Evolutionary conservation across 2,113 vertebrate species (phyloP).

Genomic region (Etheostoma spectabile): DNA sequence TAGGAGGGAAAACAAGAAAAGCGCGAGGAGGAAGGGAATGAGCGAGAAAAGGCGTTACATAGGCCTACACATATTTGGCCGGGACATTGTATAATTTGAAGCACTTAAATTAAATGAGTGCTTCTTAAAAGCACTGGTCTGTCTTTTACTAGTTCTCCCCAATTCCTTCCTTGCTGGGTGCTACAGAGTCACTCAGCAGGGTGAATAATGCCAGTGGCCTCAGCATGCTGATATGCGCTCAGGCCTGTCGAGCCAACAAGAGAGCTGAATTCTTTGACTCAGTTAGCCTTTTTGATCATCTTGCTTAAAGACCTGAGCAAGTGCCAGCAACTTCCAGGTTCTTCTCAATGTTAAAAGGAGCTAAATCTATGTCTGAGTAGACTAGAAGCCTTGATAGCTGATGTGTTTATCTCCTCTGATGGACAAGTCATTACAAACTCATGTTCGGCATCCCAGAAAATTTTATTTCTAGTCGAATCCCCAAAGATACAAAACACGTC

Average conservation of each 20-base stretch:
- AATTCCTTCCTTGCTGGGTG: slow-evolving; percentile 60
- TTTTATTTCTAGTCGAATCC: background rate
- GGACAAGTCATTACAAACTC: background rate
- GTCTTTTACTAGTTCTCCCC: slow-evolving; percentile 30
- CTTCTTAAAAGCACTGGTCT: slow-evolving; percentile 35
- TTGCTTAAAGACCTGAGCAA: slow-evolving; percentile 11
- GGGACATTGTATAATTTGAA: slow-evolving; percentile 59
- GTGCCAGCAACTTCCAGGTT: slow-evolving; percentile 18
- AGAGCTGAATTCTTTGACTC: slow-evolving; percentile 56
- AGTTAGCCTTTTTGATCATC: slow-evolving; percentile 28
- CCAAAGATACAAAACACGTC: background rate
- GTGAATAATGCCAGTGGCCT: slow-evolving; percentile 44
- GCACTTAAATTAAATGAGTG: slow-evolving; percentile 62
- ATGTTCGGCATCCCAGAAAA: background rate
- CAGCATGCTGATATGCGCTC: slow-evolving; percentile 72
- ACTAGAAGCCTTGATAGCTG: background rate
- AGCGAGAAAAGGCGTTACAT: slow-evolving; percentile 17
- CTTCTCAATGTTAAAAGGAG: background rate
- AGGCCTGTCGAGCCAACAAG: slow-evolving; percentile 66
- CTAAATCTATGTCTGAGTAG: background rate
- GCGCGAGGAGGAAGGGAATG: background rate
- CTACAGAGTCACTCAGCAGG: slow-evolving; percentile 39
- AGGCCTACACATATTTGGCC: slow-evolving; percentile 18
- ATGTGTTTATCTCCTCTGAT: background rate
- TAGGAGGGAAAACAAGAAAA: slow-evolving; percentile 19